These are phyloP conservation scores for Zhuqinia jingwanae DNA, from an alignment of 2,888 invertebrate genomes.

Conservation along the genomic window DNA sequence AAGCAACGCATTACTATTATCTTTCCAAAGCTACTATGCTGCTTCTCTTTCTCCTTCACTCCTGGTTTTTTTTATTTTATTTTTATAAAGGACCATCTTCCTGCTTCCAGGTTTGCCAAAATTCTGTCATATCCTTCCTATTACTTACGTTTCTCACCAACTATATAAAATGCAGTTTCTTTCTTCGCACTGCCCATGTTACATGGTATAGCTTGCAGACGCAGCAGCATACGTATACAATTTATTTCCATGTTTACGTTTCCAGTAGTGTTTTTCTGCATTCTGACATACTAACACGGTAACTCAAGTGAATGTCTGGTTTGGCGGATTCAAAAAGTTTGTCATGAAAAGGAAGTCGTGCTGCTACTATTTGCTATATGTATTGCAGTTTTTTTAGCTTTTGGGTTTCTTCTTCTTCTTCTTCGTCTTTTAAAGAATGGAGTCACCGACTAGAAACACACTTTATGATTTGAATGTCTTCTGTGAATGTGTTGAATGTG, in stretches of 20 bases:
- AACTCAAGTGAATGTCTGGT: conserved; percentile 37
- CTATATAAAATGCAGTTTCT: background rate
- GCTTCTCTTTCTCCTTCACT: background rate
- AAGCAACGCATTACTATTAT: conserved; percentile 21
- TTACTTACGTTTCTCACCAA: background rate
- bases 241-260: conserved; percentile 40
- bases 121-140: conserved; percentile 48
- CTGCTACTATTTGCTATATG: background rate
- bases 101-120: conserved; percentile 47
- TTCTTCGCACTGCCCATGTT: background rate
- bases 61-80: background rate
- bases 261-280: conserved; percentile 21
- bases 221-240: background rate
- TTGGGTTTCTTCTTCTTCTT: conserved; percentile 7
- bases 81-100: conserved; percentile 48
- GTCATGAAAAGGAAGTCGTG: conserved; percentile 6
- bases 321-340: conserved; percentile 22
- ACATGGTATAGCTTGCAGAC: background rate
- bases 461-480: background rate
- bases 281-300: conserved; percentile 21
- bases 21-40: background rate
- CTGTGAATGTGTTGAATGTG: background rate
- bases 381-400: background rate
- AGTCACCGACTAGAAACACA: background rate
- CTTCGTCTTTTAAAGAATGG: too few species aligned